Conservation (phyloP, 1,140 invertebrate genomes). For the Homarus americanus region DNA sequence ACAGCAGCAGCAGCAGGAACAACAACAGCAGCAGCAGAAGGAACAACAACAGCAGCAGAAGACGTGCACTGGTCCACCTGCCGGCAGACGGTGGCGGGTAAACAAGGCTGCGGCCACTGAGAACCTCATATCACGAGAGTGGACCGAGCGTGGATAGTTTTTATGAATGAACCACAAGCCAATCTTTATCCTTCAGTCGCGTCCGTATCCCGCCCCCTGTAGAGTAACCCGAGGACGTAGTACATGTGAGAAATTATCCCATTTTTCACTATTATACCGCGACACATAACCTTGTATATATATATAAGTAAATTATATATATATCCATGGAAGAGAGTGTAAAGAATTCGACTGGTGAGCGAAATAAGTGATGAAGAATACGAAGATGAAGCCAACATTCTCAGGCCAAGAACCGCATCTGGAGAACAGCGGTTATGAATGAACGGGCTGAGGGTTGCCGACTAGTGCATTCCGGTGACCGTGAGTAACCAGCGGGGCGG, state of each 20-base stretch:
- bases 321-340: too few species aligned
- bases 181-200: not conserved
- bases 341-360: too few species aligned
- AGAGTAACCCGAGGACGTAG: too few species aligned
- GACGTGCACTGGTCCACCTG: not conserved
- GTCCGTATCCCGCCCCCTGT: not conserved
- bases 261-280: too few species aligned
- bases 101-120: not conserved
- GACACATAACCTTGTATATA: too few species aligned
- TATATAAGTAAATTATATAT: too few species aligned
- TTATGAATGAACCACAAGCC: not conserved
- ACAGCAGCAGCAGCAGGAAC: not conserved
- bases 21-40: not conserved
- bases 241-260: too few species aligned
- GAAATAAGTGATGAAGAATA: not conserved
- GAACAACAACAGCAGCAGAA: not conserved
- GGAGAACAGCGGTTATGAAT: conserved; percentile 40
- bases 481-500: not conserved
- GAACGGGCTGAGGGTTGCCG: conserved; percentile 33
- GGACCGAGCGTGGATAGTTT: not conserved
- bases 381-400: conserved; percentile 12
- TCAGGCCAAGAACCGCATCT: conserved; percentile 7
- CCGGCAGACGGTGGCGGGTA: not conserved
- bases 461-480: conserved; percentile 20
- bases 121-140: not conserved